Evolutionary conservation across 1,140 invertebrate species (phyloP), one percentile per base, ranked within the genome.

Genomic region (Bombus vancouverensis): DNA sequence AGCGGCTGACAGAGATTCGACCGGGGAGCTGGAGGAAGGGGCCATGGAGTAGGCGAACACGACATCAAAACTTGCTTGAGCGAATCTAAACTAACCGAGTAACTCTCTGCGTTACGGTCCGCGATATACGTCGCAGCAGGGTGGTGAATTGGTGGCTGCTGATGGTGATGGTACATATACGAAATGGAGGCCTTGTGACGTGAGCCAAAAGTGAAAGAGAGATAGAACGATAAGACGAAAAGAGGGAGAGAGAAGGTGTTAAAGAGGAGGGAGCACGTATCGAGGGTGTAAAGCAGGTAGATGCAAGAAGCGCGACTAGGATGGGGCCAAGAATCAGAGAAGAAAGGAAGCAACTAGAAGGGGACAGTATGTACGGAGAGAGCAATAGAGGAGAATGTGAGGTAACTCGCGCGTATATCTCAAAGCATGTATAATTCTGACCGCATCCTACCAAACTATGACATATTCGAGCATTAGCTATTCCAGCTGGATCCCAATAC

Each of bases 31-130:
- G 12, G 25, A 22, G 66, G 74, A 34, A 73, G 91, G 89, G 86
- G 88, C 73, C 80, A 87, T 73, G 87, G 87, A 81, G 86, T 86
- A 90, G 90, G 85, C 89, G 89, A 88, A 90, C 87, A 91, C 90
- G 92, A 94, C 92, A 94, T 93, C 93, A 93, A 93, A 94, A 94
- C 93, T 93, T 94, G 92, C 90, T 90, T 91, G 87, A 93, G 90
- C 93, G 90, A 93, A 93, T 94, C 92, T 93, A 94, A 94, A 93
- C 93, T 94, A 94, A 93, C 92, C 93, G 92, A 94, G 91, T 94
- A 93, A 94, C 93, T 93, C 91, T 87, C 76, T 81, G 90, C 89
- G 92, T 92, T 92, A 90, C 89, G 88, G 92, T 83, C 81, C 85
- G 81, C 90, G 88, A 88, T 88, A 82, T 92, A 90, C 74, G 87